A percentile compares a stretch with the other conserved stretches of the same genome.
Conservation (phyloP, 1,140 invertebrate genomes). For the Musca domestica region DNA sequence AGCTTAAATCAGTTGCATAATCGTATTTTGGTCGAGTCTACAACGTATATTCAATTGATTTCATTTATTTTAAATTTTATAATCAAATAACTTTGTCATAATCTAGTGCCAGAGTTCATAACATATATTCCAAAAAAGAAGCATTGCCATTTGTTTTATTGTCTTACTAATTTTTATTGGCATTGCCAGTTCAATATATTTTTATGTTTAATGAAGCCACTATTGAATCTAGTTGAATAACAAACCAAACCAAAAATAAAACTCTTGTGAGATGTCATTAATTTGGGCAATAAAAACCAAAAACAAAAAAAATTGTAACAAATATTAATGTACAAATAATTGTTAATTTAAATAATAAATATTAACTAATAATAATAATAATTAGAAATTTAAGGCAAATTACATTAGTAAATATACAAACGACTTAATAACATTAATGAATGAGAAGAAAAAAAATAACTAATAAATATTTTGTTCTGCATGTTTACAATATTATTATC, state of each 20-base stretch:
- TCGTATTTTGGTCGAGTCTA: too few species aligned
- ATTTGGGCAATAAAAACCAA: background rate
- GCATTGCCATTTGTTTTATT: too few species aligned
- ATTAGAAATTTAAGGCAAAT: background rate
- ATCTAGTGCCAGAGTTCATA: too few species aligned
- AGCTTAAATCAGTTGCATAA: too few species aligned
- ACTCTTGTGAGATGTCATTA: background rate
- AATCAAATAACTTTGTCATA: too few species aligned
- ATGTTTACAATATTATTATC: constrained; percentile 1
- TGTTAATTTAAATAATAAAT: background rate
- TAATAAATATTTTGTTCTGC: constrained; percentile 5
- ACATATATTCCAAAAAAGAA: too few species aligned
- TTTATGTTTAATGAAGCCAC: background rate
- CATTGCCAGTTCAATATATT: background rate
- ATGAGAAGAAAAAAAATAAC: background rate
- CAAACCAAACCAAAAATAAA: background rate
- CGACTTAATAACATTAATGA: background rate
- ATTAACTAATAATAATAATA: constrained; percentile 2
- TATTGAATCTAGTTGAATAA: background rate
- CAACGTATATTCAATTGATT: too few species aligned
- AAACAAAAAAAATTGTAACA: constrained; percentile 1
- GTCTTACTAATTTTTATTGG: too few species aligned
- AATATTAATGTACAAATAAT: constrained; percentile 21
- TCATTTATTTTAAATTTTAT: too few species aligned
- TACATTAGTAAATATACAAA: constrained; percentile 1